Base-by-base conservation (phyloP, 2,888 invertebrate species). In the Chesias legatella region DNA sequence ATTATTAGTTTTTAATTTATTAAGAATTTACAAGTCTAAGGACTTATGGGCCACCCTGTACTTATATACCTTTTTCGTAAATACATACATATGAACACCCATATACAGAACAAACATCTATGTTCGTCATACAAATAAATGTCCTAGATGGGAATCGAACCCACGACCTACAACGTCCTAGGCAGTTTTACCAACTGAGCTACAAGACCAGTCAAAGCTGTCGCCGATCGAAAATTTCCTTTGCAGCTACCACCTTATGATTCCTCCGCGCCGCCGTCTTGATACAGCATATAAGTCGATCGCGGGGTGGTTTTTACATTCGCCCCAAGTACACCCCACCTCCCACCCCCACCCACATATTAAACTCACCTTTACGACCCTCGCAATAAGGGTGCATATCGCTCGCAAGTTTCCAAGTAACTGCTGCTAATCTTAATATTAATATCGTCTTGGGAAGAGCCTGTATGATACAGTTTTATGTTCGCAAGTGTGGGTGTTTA, bases 221-320 rank as follows among this genome's bases (percentile, higher is more conserved):
- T n/a, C n/a, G n/a, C n/a, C n/a, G n/a, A n/a, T n/a, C 23, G 28
- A 35, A 41, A 43, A 21, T 4, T 1, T 21, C 23, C 9, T 51
- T 44, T 33, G 33, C 58, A 60, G 17, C 29, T 64, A 56, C 73
- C 20, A 7, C 63, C 24, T 34, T 56, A 37, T 61, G 10, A 51
- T 43, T 13, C 23, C 41, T 51, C 48, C 43, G 22, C 66, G 61
- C 43, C 40, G 60, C 58, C 75, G 83, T 85, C 85, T 86, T 86
- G 82, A 84, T 83, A 85, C 83, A 84, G 77, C 83, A 81, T 82
- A 86, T 84, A 86, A 86, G 86, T 86, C 85, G 86, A 86, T 86
- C 83, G 83, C 80, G 81, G 79, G 86, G 88, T 83, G 84, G 83
- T 83, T 83, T 81, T 86, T 85, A 79, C 86, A 84, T 80, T 85